These are phyloP conservation scores for Galerucella calmariensis DNA, from an alignment of 2,888 invertebrate genomes.

Conservation along the genomic window DNA sequence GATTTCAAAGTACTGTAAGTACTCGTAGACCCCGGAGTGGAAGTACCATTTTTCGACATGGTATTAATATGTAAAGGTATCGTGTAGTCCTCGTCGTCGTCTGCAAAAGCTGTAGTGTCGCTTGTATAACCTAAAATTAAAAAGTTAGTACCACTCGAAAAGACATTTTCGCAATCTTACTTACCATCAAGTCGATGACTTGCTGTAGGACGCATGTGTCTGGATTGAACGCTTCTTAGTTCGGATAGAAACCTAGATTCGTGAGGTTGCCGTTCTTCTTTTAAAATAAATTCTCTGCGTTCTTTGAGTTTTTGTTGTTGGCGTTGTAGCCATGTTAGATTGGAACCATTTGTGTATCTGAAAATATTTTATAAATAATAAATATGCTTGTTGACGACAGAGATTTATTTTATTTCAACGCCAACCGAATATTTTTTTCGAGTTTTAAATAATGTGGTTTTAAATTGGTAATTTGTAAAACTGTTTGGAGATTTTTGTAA, in stretches of 20 bases:
- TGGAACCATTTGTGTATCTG: conserved; percentile 58
- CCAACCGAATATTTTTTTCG: not conserved
- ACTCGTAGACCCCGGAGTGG: conserved; percentile 48
- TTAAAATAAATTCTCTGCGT: conserved; percentile 77
- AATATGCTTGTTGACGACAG: not conserved
- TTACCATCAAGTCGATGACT: conserved; percentile 76
- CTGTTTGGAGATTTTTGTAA: not conserved
- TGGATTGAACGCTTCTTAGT: conserved; percentile 67
- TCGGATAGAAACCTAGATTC: conserved; percentile 74
- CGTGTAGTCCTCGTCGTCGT: conserved; percentile 78
- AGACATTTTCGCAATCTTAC: conserved; percentile 61
- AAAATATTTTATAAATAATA: conserved; percentile 31
- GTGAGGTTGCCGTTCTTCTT: conserved; percentile 78
- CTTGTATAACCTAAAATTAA: conserved; percentile 60
- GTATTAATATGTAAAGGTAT: conserved; percentile 79
- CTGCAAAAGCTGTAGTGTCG: conserved; percentile 82
- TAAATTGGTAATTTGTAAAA: not conserved
- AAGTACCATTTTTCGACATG: conserved; percentile 54
- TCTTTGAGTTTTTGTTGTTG: conserved; percentile 86
- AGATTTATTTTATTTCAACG: not conserved
- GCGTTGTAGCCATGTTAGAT: conserved; percentile 82
- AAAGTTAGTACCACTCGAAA: not conserved
- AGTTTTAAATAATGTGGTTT: not conserved
- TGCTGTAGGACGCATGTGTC: conserved; percentile 63
- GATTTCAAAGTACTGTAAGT: conserved; percentile 51